These are phyloP conservation scores for Panopea generosa DNA, from an alignment of 2,888 invertebrate species.

Conservation along the genomic window DNA sequence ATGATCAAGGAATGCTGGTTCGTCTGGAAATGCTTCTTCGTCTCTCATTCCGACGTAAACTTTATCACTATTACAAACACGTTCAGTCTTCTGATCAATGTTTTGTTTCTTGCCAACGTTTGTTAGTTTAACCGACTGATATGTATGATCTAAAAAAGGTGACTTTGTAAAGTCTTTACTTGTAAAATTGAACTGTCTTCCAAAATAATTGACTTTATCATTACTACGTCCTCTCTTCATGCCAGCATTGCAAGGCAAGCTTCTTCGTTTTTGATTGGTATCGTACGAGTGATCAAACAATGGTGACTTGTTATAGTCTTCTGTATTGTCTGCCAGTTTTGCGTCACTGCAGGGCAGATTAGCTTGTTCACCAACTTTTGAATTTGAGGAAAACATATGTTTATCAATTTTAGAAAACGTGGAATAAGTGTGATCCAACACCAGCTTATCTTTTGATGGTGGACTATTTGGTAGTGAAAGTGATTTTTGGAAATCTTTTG, in stretches of 20 bases:
- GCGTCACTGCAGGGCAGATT: neutral
- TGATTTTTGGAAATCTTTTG: neutral
- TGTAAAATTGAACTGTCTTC: constrained; percentile 15
- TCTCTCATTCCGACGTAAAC: neutral
- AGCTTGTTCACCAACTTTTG: neutral
- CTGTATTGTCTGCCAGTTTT: neutral
- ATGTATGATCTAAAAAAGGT: constrained; percentile 58
- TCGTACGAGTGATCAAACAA: constrained; percentile 46
- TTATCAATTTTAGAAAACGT: constrained; percentile 6
- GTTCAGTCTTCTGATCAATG: neutral
- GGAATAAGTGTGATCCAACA: constrained; percentile 22
- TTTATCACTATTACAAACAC: constrained; percentile 1
- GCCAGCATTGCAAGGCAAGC: constrained; percentile 13
- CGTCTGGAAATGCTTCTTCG: constrained; percentile 7
- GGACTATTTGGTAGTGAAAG: constrained; percentile 35
- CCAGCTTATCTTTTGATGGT: constrained; percentile 6
- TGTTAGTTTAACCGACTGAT: constrained; percentile 41
- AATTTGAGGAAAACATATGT: neutral
- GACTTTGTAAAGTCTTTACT: constrained; percentile 52
- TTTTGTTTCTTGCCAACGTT: neutral
- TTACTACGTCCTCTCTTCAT: constrained; percentile 39
- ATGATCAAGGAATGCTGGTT: constrained; percentile 35
- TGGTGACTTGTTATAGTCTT: constrained; percentile 15
- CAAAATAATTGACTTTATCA: constrained; percentile 10
- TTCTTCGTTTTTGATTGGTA: constrained; percentile 17